Base-by-base conservation (phyloP, 2,888 invertebrate genomes). In the Pseudococcus jackbeardsleyi region DNA sequence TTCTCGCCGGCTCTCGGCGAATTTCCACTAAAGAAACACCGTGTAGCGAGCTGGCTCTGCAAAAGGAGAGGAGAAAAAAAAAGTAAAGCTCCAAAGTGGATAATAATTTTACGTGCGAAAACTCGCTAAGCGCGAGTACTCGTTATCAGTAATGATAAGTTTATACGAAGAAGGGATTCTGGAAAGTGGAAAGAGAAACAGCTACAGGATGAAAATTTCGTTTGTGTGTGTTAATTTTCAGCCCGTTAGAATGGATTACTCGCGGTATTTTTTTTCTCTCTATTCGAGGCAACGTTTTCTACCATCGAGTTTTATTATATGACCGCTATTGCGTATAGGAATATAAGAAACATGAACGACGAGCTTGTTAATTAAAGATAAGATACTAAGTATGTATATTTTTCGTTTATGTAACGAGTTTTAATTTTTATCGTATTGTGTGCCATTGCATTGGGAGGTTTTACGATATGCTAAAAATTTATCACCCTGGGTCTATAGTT, bases 141-240 rank as follows among this genome's bases (percentile, higher is more conserved):
- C 79, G 79, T 79, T 79, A 79, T 79, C 79, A 79, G 79, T 79
- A 79, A 79, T 79, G 79, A 79, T 72, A 72, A 72, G 68, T 72
- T 72, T 72, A 72, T 72, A 72, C 68, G 68, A 72, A 72, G 68
- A 72, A 72, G 12, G 68, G 68, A 72, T 72, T 72, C 68, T 59
- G 8, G 59, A 59, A 59, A 19, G 19, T n/a, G 19, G 19, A 59
- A 19, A 59, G 19, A 59, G 59, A 59, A 19, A 59, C 9, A 59
- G 59, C n/a, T 19, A 19, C 33, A 72, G 68, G 68, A 33, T 33
- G 15, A 72, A 72, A 72, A 33, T 72, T 19, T 50, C 8, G 19
- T 59, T 72, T 72, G 68, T 72, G 12, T 33, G 68, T 22, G 64
- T 72, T 72, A 72, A 72, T 72, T 72, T 72, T 72, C 68, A 26